phyloP scores from a whole-genome alignment of 30 jellyfish, hydroid and myxozoan species.

The Pseudorhiza aurosa region DNA sequence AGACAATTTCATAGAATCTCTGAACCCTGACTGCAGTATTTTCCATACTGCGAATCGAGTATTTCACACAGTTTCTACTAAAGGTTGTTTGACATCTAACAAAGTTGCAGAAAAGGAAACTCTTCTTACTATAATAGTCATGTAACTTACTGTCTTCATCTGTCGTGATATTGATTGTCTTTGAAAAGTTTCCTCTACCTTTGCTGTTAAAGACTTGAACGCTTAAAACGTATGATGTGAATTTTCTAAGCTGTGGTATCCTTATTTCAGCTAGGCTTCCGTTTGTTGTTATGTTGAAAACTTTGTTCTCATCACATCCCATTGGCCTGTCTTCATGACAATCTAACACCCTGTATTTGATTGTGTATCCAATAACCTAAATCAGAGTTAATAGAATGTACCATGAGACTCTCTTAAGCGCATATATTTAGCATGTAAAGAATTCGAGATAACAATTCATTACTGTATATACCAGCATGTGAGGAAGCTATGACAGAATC shows the following conservation, averaged over 20 bases:
- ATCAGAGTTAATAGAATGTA: not conserved
- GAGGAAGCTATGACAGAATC: too few relatives aligned
- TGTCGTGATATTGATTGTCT: conserved; percentile 13
- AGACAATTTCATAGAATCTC: too few relatives aligned
- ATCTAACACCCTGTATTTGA: conserved; percentile 44
- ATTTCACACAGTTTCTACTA: too few relatives aligned
- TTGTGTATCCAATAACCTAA: conserved; percentile 43
- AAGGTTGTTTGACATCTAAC: too few relatives aligned
- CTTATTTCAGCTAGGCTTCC: conserved; percentile 2
- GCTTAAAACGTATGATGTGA: conserved; percentile 24
- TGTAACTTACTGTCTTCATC: conserved; percentile 59
- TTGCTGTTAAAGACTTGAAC: conserved; percentile 56
- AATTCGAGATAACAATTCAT: not conserved
- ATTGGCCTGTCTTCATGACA: conserved; percentile 53
- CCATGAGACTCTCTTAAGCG: not conserved
- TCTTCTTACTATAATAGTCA: conserved; percentile 35
- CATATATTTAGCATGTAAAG: not conserved
- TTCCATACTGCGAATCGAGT: too few relatives aligned
- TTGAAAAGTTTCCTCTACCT: conserved; percentile 44
- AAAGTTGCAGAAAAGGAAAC: too few relatives aligned
- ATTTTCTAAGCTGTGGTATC: conserved; percentile 29
- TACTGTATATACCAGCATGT: too few relatives aligned
- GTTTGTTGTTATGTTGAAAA: conserved; percentile 22
- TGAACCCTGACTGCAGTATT: too few relatives aligned
- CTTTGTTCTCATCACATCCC: conserved; percentile 59